These are phyloP conservation scores for Paramisgurnus dabryanus DNA, from an alignment of 2,113 vertebrate genomes.

Conservation along the genomic window DNA sequence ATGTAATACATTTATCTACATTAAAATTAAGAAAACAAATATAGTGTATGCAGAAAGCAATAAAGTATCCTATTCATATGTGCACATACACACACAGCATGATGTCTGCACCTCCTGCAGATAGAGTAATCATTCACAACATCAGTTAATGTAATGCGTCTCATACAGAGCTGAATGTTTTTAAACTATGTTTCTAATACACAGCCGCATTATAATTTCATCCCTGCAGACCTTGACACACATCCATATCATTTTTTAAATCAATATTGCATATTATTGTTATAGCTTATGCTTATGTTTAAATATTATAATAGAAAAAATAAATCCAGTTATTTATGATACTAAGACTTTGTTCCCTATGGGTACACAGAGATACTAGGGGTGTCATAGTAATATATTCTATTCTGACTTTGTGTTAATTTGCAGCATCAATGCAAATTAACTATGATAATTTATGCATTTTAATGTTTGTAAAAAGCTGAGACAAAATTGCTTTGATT, in stretches of 20 bases:
- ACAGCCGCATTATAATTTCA: background rate
- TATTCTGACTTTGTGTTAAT: conserved; percentile 31
- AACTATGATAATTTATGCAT: background rate
- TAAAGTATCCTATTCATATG: background rate
- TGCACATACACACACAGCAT: conserved; percentile 19
- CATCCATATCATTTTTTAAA: background rate
- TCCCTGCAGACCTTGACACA: background rate
- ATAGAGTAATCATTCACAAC: background rate
- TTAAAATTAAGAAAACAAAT: too few species aligned
- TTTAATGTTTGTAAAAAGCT: background rate
- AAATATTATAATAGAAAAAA: background rate
- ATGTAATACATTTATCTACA: too few species aligned
- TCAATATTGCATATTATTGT: background rate
- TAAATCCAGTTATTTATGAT: background rate
- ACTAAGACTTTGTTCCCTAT: background rate
- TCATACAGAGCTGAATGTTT: conserved; percentile 5
- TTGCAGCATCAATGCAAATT: conserved; percentile 27
- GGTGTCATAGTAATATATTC: background rate
- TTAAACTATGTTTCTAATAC: background rate
- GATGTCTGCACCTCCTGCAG: conserved; percentile 16
- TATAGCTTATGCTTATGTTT: background rate
- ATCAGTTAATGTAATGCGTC: conserved; percentile 9
- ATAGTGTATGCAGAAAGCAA: too few species aligned
- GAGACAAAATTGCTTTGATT: background rate
- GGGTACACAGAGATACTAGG: conserved; percentile 8